Evolutionary conservation across 1,140 invertebrate species (phyloP), one percentile per base, ranked within the genome.

Genomic region (Daktulosphaira vitifoliae): DNA sequence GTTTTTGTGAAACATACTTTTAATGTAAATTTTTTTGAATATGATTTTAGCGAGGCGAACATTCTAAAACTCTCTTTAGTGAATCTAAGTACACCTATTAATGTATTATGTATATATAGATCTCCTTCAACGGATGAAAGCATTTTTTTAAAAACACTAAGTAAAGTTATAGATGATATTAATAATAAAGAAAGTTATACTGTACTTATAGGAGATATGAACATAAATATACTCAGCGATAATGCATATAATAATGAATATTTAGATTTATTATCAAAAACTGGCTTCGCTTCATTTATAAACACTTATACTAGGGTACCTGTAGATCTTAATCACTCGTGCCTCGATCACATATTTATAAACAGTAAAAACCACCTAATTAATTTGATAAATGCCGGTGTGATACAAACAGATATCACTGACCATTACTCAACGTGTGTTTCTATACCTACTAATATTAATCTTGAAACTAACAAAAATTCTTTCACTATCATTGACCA

Each of bases 371-470:
- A 50, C 1, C 23, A 50, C 13, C 16, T 50, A 26, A 50, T 50
- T 50, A 50, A 50, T 50, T 50, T 50, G 26, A 7, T 50, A 0
- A 50, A 26, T 2, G 4, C 48, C 16, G 48, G 23, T 16, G 48
- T 50, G 48, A 7, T 50, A 8, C 48, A 50, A n/a, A 26, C 48
- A 0, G 48, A 26, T 50, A 50, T 50, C 5, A 50, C 11, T n/a
- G 48, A 50, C 48, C 48, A 50, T n/a, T 50, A n/a, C 16, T 26
- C 48, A 13, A 50, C 16, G 13, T 49, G 46, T 50, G 48, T 50
- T 50, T 50, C 48, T 26, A 6, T 50, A 50, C 23, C 48, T n/a
- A n/a, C 26, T n/a, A 25, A 3, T 15, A 26, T 25, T 50, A 50
- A 1, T 6, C 2, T 26, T 7, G 26, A 50, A 49, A 11, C 46